Percentiles rank a stretch among this genome's conserved stretches.
These are phyloP conservation scores for Bucorvus abyssinicus DNA, from an alignment of 2,797 vertebrate genomes.

Conservation along the genomic window DNA sequence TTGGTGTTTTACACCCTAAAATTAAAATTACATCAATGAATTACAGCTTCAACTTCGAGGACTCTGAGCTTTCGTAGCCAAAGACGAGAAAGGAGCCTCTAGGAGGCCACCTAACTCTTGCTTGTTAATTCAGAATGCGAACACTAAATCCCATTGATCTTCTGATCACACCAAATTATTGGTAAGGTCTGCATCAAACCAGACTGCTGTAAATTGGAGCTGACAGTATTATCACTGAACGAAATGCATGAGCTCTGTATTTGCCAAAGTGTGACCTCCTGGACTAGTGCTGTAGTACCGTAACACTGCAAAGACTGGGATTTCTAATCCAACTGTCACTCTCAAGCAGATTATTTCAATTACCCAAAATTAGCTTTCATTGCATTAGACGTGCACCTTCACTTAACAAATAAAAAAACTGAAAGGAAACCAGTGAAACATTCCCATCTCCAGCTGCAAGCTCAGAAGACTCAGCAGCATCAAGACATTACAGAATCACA, in stretches of 20 bases:
- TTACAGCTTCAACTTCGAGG: conserved; percentile 17
- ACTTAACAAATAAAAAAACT: not conserved
- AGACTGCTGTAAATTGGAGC: conserved; percentile 20
- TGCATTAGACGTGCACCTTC: not conserved
- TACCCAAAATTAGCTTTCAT: not conserved
- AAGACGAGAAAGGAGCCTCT: not conserved
- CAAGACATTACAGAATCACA: not conserved
- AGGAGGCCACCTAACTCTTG: not conserved
- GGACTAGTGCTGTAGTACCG: not conserved
- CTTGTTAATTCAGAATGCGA: conserved; percentile 45
- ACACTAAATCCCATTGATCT: conserved; percentile 65
- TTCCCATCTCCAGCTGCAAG: not conserved
- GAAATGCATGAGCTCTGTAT: conserved; percentile 29
- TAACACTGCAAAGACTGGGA: not conserved
- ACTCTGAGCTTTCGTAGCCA: not conserved
- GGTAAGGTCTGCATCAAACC: conserved; percentile 54
- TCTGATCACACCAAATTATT: conserved; percentile 63
- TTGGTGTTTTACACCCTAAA: not conserved
- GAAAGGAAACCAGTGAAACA: not conserved
- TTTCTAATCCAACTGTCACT: not conserved
- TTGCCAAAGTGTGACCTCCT: conserved; percentile 17
- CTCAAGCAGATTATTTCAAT: not conserved
- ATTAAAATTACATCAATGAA: conserved; percentile 8
- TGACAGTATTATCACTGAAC: conserved; percentile 60
- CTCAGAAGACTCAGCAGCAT: not conserved